phyloP scores from a whole-genome alignment of 2,113 vertebrate genomes.

The Helogale parvula region DNA sequence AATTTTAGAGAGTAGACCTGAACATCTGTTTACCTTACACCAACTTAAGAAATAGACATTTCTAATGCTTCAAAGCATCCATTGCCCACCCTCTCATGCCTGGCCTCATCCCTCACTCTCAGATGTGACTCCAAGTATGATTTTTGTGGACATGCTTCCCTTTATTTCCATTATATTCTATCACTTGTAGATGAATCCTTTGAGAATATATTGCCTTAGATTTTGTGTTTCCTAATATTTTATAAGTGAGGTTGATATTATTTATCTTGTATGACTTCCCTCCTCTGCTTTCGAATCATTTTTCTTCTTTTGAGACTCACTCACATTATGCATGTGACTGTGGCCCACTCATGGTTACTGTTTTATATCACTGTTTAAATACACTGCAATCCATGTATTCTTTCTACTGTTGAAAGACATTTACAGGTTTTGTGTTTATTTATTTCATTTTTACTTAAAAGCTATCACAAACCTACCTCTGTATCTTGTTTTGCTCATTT shows the following conservation, averaged over 20 bases:
- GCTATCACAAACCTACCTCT: background rate
- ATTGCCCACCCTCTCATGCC: accelerated
- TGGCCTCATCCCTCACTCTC: background rate
- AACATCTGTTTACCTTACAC: background rate
- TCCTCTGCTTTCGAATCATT: background rate
- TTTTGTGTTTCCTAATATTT: background rate
- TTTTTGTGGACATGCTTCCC: background rate
- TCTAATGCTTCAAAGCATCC: background rate
- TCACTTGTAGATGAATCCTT: background rate
- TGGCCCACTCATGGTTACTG: background rate
- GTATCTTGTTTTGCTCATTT: background rate
- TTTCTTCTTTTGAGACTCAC: background rate
- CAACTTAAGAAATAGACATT: background rate
- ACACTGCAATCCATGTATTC: background rate
- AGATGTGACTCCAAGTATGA: background rate
- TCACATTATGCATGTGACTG: background rate
- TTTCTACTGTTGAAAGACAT: background rate
- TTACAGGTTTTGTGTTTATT: background rate
- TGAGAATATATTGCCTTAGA: background rate
- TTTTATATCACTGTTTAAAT: background rate
- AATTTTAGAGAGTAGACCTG: background rate
- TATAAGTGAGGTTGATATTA: background rate
- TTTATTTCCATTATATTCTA: background rate
- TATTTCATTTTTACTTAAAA: background rate
- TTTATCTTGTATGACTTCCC: background rate